phyloP scores from a whole-genome alignment of 2,888 invertebrate species.

The Trypoxylon attenuatum region DNA sequence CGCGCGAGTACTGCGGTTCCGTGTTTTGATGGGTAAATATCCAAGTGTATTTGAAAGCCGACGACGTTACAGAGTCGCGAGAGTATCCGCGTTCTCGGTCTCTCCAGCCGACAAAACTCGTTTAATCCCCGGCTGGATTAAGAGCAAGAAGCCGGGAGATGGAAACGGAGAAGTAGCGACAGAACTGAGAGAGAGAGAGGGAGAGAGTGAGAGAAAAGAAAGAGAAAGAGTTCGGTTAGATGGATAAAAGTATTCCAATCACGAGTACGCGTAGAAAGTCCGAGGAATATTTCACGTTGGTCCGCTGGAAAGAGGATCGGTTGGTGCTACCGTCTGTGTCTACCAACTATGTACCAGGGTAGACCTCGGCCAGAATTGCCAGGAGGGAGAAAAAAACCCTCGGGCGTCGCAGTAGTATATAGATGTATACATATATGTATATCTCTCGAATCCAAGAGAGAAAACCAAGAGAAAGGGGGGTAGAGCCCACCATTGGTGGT shows the following conservation, averaged over 20 bases:
- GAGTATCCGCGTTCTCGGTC: slow-evolving; percentile 46
- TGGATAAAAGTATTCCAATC: slow-evolving; percentile 66
- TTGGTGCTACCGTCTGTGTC: slow-evolving; percentile 2
- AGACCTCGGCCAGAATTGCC: no score
- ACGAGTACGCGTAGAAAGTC: slow-evolving; percentile 54
- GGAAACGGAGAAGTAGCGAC: not conserved
- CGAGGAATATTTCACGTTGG: slow-evolving; percentile 54
- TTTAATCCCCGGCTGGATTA: slow-evolving; percentile 64
- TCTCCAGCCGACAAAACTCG: slow-evolving; percentile 59
- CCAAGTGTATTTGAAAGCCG: no score
- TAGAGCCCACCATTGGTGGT: no score
- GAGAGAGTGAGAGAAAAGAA: slow-evolving; percentile 16
- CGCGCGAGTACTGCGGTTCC: no score
- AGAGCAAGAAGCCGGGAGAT: slow-evolving; percentile 48
- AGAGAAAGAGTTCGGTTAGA: slow-evolving; percentile 42
- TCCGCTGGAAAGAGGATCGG: slow-evolving; percentile 36
- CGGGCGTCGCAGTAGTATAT: no score
- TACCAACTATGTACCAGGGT: no score
- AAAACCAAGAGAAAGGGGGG: slow-evolving; percentile 1
- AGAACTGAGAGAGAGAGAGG: not conserved
- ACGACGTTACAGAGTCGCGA: no score
- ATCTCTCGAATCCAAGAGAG: not conserved
- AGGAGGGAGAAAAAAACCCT: no score
- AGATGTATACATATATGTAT: no score
- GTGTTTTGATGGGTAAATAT: no score